Conservation (phyloP, 2,888 invertebrate species). For the Acrocera orbiculus region DNA sequence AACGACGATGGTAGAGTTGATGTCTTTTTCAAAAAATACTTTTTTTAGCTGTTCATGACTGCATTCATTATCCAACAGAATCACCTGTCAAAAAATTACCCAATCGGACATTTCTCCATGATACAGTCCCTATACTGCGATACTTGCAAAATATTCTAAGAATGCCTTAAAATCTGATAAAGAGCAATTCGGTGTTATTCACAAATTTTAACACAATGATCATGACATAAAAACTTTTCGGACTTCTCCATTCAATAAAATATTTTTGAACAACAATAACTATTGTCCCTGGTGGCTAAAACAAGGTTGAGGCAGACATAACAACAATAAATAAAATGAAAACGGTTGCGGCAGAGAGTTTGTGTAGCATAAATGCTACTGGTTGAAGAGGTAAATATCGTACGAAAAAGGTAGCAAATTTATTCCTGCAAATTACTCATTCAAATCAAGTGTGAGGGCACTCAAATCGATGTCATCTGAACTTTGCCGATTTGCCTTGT, state of each 20-base stretch:
- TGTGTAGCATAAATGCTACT: not conserved
- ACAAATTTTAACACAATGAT: slow-evolving; percentile 10
- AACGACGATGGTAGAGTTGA: not conserved
- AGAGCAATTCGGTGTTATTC: slow-evolving; percentile 10
- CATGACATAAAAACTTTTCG: slow-evolving; percentile 4
- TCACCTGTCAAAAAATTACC: slow-evolving; percentile 16
- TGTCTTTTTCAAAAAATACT: no score
- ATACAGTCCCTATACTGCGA: slow-evolving; percentile 13
- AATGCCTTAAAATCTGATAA: slow-evolving; percentile 9
- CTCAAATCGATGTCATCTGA: no score
- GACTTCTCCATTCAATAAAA: no score
- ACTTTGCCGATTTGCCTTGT: no score
- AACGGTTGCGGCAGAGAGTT: not conserved
- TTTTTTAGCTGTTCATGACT: slow-evolving; percentile 5
- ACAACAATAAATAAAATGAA: slow-evolving; percentile 1
- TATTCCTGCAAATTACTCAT: no score
- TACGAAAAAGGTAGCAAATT: no score
- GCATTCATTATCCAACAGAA: slow-evolving; percentile 12
- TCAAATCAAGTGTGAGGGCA: no score
- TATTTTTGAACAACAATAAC: slow-evolving; percentile 6
- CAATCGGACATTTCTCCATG: slow-evolving; percentile 12
- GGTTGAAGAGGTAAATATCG: no score
- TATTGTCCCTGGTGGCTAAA: no score
- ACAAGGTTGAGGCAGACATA: slow-evolving; percentile 1
- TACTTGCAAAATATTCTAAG: slow-evolving; percentile 8